Conservation (phyloP, 2,797 vertebrate species). For the Silurus lanzhouensis region DNA sequence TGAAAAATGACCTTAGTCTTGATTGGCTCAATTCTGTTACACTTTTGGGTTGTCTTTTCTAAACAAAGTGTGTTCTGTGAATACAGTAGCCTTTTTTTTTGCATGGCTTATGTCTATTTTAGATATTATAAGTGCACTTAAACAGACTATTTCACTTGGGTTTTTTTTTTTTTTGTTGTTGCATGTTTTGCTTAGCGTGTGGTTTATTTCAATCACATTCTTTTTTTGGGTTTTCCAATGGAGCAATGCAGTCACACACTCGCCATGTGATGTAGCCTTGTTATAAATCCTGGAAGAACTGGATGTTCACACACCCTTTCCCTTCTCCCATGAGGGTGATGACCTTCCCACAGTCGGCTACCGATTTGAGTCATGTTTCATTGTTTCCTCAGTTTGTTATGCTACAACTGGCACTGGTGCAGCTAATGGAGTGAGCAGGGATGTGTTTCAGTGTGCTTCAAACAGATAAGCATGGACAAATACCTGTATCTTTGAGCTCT, state of each 20-base stretch:
- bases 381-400: constrained; percentile 64
- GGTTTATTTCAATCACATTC: constrained; percentile 1
- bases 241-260: constrained; percentile 31
- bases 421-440: background rate
- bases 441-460: constrained; percentile 12
- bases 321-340: constrained; percentile 45
- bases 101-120: constrained; percentile 60
- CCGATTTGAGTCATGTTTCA: constrained; percentile 36
- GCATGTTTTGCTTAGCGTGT: background rate
- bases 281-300: constrained; percentile 31
- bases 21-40: background rate
- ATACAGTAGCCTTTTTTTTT: constrained; percentile 58
- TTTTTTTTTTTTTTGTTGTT: background rate
- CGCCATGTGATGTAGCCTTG: constrained; percentile 28
- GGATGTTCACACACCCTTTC: constrained; percentile 54
- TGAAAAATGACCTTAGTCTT: background rate
- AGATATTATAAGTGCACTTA: constrained; percentile 26
- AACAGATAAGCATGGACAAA: constrained; percentile 26
- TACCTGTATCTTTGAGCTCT: constrained; percentile 36
- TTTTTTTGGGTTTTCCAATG: constrained; percentile 38
- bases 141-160: constrained; percentile 21
- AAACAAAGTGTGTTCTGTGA: constrained; percentile 58
- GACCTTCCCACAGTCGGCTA: constrained; percentile 47
- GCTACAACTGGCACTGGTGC: background rate
- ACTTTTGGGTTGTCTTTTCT: background rate